Percentiles rank a stretch among this genome's conserved stretches.
Conservation (phyloP, 2,888 invertebrate species). For the Stratiomys singularior region DNA sequence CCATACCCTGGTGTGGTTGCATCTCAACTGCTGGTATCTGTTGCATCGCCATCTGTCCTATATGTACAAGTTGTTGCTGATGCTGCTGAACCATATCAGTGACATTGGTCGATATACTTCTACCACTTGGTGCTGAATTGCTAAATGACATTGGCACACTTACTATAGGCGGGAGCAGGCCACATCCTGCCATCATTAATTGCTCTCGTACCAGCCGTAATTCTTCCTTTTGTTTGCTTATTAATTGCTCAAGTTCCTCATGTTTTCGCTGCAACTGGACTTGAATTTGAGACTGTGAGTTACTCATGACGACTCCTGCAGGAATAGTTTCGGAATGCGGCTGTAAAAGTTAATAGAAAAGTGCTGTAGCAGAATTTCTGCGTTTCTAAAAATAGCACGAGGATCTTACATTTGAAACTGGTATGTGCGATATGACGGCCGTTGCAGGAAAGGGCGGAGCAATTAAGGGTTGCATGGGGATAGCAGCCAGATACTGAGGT, state of each 20-base stretch:
- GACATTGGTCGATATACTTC: conserved; percentile 6
- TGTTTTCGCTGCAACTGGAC: conserved; percentile 84
- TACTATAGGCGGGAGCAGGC: conserved; percentile 68
- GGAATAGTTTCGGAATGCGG: conserved; percentile 58
- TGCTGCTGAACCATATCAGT: background rate
- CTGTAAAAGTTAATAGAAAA: conserved; percentile 46
- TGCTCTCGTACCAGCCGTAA: conserved; percentile 87
- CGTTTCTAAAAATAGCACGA: too few relatives aligned
- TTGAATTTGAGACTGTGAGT: conserved; percentile 72
- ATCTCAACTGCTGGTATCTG: background rate
- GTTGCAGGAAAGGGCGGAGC: conserved; percentile 66
- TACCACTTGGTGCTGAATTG: conserved; percentile 39
- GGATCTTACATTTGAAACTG: conserved; percentile 40
- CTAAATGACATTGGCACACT: conserved; percentile 53
- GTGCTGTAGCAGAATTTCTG: too few relatives aligned
- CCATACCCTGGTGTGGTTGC: conserved; percentile 18
- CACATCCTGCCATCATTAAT: conserved; percentile 81
- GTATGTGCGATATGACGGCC: conserved; percentile 61
- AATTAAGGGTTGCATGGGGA: conserved; percentile 71
- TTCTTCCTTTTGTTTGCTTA: conserved; percentile 87
- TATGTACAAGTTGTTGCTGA: conserved; percentile 33
- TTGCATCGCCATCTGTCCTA: background rate
- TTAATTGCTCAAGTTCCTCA: conserved; percentile 85
- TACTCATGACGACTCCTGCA: conserved; percentile 67
- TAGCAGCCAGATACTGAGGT: conserved; percentile 69